Percentiles rank a stretch among this genome's conserved stretches.
Conservation (phyloP, 2,113 vertebrate genomes). For the Cettia cetti region DNA sequence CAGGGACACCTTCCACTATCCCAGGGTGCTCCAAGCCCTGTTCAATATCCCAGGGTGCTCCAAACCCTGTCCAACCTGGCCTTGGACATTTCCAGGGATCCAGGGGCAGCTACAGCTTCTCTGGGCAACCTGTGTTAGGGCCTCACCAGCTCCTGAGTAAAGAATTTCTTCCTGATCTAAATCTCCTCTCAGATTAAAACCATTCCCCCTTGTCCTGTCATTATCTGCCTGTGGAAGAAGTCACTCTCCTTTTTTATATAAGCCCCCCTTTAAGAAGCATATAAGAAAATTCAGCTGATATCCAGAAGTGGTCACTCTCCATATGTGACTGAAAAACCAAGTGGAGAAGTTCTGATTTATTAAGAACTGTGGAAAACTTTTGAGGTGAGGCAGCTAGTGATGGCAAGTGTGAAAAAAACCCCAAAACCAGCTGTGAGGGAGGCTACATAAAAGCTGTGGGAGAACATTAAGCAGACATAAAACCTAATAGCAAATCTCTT, state of each 20-base stretch:
- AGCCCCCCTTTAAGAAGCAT: neutral
- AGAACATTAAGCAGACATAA: neutral
- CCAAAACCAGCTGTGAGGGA: neutral
- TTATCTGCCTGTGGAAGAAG: neutral
- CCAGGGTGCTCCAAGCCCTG: neutral
- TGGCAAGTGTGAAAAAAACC: neutral
- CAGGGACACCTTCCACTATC: neutral
- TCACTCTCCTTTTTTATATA: neutral
- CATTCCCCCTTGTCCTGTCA: neutral
- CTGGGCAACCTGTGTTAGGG: neutral
- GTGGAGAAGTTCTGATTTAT: neutral
- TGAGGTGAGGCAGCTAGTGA: neutral
- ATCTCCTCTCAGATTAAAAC: neutral
- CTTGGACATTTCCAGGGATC: neutral
- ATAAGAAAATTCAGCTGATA: neutral
- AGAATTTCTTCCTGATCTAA: neutral
- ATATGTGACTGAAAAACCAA: neutral
- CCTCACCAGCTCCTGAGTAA: neutral
- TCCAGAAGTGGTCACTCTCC: neutral
- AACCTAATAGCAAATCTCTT: neutral
- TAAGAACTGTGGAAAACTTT: neutral
- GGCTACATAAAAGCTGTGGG: neutral
- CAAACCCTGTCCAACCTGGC: fast-evolving
- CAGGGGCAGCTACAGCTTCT: neutral
- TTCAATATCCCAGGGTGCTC: neutral